These are phyloP conservation scores for Hybos culiciformis DNA, from an alignment of 2,888 invertebrate species.

Conservation along the genomic window DNA sequence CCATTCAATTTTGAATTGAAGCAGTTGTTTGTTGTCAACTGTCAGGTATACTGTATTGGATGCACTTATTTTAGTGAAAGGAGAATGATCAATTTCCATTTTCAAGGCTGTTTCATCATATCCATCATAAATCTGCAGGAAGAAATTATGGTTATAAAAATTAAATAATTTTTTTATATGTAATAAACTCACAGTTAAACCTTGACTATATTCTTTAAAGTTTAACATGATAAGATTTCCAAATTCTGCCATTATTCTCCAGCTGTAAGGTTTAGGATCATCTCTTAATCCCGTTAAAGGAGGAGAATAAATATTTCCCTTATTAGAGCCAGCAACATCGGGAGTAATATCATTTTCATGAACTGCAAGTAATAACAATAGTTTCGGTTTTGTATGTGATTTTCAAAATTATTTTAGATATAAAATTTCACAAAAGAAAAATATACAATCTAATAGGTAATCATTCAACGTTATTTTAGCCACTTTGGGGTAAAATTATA, in stretches of 20 bases:
- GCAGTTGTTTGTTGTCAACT: constrained; percentile 20
- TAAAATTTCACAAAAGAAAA: too few relatives aligned
- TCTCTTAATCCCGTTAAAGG: constrained; percentile 14
- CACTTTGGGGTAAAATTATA: too few relatives aligned
- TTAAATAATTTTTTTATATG: background rate
- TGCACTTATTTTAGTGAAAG: constrained; percentile 39
- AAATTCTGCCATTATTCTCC: constrained; percentile 24
- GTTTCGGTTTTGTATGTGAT: background rate
- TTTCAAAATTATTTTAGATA: background rate
- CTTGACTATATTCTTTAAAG: constrained; percentile 25
- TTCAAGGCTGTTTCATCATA: constrained; percentile 46
- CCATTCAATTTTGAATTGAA: constrained; percentile 26
- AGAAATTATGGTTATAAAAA: constrained; percentile 2
- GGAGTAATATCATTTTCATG: background rate
- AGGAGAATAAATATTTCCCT: constrained; percentile 25
- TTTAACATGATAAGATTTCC: constrained; percentile 17
- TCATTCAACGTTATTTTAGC: too few relatives aligned
- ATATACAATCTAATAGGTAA: background rate
- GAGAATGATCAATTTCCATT: constrained; percentile 19
- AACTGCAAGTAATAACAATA: constrained; percentile 1
- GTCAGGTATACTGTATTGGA: constrained; percentile 49
- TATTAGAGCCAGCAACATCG: too few relatives aligned
- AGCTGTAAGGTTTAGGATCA: constrained; percentile 22
- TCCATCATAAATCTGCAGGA: constrained; percentile 64
- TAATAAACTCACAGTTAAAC: constrained; percentile 22